Conservation (phyloP, 2,888 invertebrate species). For the Malachius bipustulatus region DNA sequence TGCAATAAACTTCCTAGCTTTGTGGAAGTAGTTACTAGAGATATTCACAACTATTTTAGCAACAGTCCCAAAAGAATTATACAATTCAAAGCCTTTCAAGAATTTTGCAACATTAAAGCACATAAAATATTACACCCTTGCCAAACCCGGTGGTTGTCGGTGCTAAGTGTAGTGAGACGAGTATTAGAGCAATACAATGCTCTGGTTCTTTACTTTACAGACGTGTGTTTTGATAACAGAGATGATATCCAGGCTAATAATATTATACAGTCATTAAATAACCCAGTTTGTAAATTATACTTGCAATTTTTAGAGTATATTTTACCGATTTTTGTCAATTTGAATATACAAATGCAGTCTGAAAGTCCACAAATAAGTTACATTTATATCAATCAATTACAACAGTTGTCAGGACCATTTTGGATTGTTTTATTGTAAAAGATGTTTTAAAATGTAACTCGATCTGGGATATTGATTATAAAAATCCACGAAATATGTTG, state of each 20-base stretch:
- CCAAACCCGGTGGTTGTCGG: slow-evolving; percentile 8
- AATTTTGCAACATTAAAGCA: background rate
- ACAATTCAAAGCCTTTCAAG: background rate
- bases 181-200: slow-evolving; percentile 8
- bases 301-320: slow-evolving; percentile 8
- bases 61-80: background rate
- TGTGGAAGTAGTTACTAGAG: background rate
- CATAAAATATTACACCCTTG: slow-evolving; percentile 3
- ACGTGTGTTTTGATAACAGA: slow-evolving; percentile 3
- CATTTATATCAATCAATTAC: background rate
- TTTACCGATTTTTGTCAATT: slow-evolving; percentile 6
- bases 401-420: slow-evolving; percentile 6
- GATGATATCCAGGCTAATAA: slow-evolving; percentile 6
- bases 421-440: background rate
- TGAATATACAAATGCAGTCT: slow-evolving; percentile 9
- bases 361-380: slow-evolving; percentile 8
- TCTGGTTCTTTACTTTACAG: slow-evolving; percentile 6
- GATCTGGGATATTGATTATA: background rate
- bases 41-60: background rate
- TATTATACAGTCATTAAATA: slow-evolving; percentile 4
- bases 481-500: background rate
- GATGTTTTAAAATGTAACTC: background rate
- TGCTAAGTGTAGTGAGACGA: slow-evolving; percentile 6
- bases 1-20: background rate
- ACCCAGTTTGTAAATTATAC: slow-evolving; percentile 8